phyloP scores from a whole-genome alignment of 30 jellyfish, hydroid and myxozoan genomes.

The Nemopilema nomurai region DNA sequence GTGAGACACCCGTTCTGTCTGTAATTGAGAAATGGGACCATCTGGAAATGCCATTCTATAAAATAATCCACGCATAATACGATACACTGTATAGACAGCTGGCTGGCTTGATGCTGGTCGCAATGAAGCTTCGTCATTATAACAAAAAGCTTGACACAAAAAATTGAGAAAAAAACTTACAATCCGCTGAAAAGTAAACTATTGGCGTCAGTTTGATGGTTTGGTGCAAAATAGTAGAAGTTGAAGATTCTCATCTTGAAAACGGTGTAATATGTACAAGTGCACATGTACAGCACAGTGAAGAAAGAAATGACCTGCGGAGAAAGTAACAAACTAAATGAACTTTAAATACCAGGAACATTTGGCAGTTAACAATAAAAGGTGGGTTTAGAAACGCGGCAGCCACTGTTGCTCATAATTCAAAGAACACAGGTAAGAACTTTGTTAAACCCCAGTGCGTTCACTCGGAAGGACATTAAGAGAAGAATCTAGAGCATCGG shows the following conservation, averaged over 20 bases:
- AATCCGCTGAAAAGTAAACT: conserved; percentile 97
- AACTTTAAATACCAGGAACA: too few relatives aligned
- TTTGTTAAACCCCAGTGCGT: too few relatives aligned
- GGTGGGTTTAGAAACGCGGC: too few relatives aligned
- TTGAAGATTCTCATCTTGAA: conserved; percentile 94
- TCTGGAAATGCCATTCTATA: not conserved
- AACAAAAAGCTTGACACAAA: not conserved
- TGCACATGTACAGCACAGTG: conserved; percentile 94
- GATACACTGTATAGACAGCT: too few relatives aligned
- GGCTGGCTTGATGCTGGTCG: too few relatives aligned
- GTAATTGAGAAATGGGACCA: not conserved
- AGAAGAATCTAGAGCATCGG: too few relatives aligned
- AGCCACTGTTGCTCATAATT: too few relatives aligned
- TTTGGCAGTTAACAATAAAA: too few relatives aligned
- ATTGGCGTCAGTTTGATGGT: conserved; percentile 98
- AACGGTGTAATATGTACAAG: conserved; percentile 95
- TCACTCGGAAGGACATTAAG: too few relatives aligned
- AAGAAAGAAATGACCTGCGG: conserved; percentile 80
- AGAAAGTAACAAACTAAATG: not conserved
- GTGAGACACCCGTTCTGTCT: not conserved
- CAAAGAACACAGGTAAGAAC: too few relatives aligned
- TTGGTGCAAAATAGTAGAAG: conserved; percentile 91
- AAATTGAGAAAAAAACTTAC: conserved; percentile 25
- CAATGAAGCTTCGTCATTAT: not conserved
- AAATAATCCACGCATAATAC: too few relatives aligned